These are phyloP conservation scores for Theocolax elegans DNA, from an alignment of 1,140 invertebrate species.

Conservation along the genomic window DNA sequence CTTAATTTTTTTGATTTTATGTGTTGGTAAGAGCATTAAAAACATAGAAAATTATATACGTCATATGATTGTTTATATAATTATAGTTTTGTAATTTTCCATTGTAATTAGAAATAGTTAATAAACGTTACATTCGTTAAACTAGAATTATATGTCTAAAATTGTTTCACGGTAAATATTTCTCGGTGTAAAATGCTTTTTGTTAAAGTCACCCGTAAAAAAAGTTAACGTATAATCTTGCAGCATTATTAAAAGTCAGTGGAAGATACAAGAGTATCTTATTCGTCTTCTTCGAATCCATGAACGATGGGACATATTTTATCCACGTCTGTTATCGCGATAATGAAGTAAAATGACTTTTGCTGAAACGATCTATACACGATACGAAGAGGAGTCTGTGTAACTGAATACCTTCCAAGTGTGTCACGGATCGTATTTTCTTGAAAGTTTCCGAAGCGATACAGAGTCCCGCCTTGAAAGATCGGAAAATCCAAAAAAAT, in stretches of 20 bases:
- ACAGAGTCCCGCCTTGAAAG: conserved; percentile 34
- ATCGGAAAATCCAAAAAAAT: conserved; percentile 31
- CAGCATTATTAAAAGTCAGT: not conserved
- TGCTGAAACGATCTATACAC: conserved; percentile 26
- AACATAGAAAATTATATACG: no score
- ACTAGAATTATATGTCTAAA: no score
- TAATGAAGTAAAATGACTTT: conserved; percentile 48
- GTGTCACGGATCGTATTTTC: conserved; percentile 49
- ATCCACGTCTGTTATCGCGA: conserved; percentile 40
- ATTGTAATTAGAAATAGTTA: no score
- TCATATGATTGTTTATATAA: no score
- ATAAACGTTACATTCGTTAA: no score
- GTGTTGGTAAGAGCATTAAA: no score
- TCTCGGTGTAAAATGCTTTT: no score
- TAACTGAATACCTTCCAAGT: conserved; percentile 47
- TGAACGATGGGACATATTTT: conserved; percentile 19
- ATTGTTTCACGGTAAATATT: no score
- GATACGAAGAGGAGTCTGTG: conserved; percentile 28
- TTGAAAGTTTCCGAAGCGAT: conserved; percentile 44
- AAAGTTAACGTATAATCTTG: no score
- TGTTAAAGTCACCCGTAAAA: no score
- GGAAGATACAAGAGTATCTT: not conserved
- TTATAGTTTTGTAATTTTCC: no score
- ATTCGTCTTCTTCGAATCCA: conserved; percentile 22
- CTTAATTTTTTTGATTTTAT: no score